phyloP scores from a whole-genome alignment of 1,140 invertebrate species.

The Orius insidiosus region DNA sequence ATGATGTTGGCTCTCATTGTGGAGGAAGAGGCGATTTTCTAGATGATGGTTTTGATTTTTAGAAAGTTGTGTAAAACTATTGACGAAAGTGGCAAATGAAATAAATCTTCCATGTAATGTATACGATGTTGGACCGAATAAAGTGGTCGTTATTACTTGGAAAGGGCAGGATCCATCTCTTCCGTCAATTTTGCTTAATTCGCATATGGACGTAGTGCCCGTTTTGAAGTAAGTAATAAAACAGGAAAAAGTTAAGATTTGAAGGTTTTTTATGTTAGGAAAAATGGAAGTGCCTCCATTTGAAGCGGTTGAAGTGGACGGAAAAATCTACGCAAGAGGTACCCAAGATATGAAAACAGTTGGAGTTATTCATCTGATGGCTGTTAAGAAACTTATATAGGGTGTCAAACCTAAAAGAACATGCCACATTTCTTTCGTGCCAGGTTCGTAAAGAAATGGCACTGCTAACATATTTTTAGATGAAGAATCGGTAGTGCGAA shows the following conservation, averaged over 20 bases:
- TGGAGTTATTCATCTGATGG: conserved; percentile 59
- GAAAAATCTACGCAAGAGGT: conserved; percentile 62
- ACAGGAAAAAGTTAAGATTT: conserved; percentile 9
- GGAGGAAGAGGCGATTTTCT: too few relatives aligned
- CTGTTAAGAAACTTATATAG: conserved; percentile 45
- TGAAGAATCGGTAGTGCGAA: conserved; percentile 70
- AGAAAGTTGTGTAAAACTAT: conserved; percentile 53
- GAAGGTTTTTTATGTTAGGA: conserved; percentile 35
- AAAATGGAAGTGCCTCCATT: conserved; percentile 67
- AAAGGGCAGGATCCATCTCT: conserved; percentile 47
- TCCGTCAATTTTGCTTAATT: conserved; percentile 66
- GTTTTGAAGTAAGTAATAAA: conserved; percentile 43
- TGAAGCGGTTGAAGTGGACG: conserved; percentile 48
- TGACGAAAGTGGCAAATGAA: conserved; percentile 41
- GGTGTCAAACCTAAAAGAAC: conserved; percentile 38
- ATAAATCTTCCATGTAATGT: conserved; percentile 43
- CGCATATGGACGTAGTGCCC: conserved; percentile 89
- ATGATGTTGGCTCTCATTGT: too few relatives aligned
- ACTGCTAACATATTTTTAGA: conserved; percentile 33
- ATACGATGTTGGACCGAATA: conserved; percentile 37
- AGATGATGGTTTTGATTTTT: conserved; percentile 16
- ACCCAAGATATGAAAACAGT: conserved; percentile 70
- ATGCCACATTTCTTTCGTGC: conserved; percentile 61
- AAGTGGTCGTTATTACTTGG: conserved; percentile 71
- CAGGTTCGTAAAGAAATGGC: conserved; percentile 34